Evolutionary conservation across 1,140 invertebrate genomes (phyloP).

Genomic region (Pararge aegeria): DNA sequence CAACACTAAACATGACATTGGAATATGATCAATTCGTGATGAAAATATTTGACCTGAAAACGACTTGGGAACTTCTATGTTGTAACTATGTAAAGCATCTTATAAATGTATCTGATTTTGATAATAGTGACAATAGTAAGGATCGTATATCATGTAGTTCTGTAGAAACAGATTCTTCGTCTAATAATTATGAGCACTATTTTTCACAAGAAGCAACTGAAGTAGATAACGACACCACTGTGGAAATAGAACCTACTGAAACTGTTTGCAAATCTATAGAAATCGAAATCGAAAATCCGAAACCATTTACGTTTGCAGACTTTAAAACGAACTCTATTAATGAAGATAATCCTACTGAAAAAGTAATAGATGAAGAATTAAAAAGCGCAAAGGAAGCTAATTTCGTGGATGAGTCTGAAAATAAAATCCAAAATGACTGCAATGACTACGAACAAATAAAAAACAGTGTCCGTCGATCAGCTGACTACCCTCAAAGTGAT

Average conservation of each 20-base stretch:
- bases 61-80: constrained; percentile 81
- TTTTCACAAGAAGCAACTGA: constrained; percentile 52
- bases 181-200: constrained; percentile 75
- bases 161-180: constrained; percentile 70
- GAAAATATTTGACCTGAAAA: constrained; percentile 81
- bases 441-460: constrained; percentile 22
- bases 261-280: constrained; percentile 35
- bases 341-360: constrained; percentile 7
- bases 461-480: constrained; percentile 28
- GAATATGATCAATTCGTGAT: constrained; percentile 80
- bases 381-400: background rate
- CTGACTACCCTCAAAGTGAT: constrained; percentile 21
- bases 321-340: constrained; percentile 49
- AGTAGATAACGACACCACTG: constrained; percentile 18
- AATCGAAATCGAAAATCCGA: constrained; percentile 53
- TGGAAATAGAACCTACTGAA: constrained; percentile 34
- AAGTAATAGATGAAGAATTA: background rate
- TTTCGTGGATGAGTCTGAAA: background rate
- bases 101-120: constrained; percentile 66
- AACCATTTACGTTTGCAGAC: constrained; percentile 77
- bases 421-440: constrained; percentile 21
- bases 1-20: constrained; percentile 76
- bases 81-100: constrained; percentile 76
- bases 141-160: constrained; percentile 67
- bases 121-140: constrained; percentile 60